Conservation (phyloP, 2,797 vertebrate genomes). For the Remorina albescens region DNA sequence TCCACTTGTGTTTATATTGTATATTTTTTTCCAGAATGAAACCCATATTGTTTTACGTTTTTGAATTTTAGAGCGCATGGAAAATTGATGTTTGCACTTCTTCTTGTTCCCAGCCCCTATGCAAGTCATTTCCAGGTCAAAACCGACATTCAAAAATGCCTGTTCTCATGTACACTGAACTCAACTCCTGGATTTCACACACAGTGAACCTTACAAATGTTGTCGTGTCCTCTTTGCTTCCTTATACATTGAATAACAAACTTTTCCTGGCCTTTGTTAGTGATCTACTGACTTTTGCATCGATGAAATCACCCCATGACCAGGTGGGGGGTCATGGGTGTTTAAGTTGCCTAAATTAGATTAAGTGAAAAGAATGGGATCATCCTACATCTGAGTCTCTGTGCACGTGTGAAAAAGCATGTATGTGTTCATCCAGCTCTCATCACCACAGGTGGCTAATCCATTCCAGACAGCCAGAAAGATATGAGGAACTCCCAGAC, state of each 20-base stretch:
- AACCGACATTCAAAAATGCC: conserved; percentile 16
- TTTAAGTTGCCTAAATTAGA: conserved; percentile 75
- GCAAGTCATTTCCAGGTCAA: conserved; percentile 4
- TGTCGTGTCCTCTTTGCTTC: not conserved
- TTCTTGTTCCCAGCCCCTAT: conserved; percentile 45
- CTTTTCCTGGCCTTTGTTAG: conserved; percentile 6
- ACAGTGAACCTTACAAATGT: not conserved
- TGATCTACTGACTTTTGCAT: conserved; percentile 42
- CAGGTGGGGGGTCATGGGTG: conserved; percentile 63
- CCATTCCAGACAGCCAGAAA: conserved; percentile 64
- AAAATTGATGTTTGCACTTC: conserved; percentile 65
- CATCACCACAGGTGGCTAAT: conserved; percentile 80
- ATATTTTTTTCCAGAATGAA: conserved; percentile 50
- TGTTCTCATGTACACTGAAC: conserved; percentile 20
- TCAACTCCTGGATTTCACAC: conserved; percentile 9
- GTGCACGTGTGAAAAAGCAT: conserved; percentile 27
- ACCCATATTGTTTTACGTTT: conserved; percentile 52
- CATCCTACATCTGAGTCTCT: conserved; percentile 43
- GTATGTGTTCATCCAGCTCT: conserved; percentile 26
- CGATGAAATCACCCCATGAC: conserved; percentile 71
- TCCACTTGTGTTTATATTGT: conserved; percentile 50
- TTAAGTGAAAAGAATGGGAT: conserved; percentile 65
- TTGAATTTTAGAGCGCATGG: conserved; percentile 54
- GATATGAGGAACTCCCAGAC: conserved; percentile 68
- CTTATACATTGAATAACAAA: not conserved